Conservation (phyloP, 2,888 invertebrate species). For the Phortica okadai region DNA sequence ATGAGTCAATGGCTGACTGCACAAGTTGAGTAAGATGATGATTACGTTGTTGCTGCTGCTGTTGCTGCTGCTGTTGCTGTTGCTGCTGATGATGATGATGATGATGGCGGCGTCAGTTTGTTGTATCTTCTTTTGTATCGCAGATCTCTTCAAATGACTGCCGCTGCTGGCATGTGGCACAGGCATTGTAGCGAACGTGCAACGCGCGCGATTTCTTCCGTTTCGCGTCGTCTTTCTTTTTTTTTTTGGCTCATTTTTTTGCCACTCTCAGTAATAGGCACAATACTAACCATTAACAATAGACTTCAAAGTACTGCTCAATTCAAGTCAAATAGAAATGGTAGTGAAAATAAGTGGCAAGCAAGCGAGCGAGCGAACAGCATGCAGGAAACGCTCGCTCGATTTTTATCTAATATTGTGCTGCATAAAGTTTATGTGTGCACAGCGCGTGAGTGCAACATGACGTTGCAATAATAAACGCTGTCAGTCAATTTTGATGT, state of each 20-base stretch:
- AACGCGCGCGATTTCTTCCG: constrained; percentile 30
- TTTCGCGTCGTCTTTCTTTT: background rate
- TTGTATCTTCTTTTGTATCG: background rate
- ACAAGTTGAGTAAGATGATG: constrained; percentile 18
- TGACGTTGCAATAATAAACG: constrained; percentile 25
- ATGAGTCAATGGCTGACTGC: constrained; percentile 41
- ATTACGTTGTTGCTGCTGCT: constrained; percentile 37
- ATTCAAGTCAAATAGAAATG: constrained; percentile 10
- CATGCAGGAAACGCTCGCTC: constrained; percentile 3
- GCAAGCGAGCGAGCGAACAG: background rate
- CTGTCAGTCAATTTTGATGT: constrained; percentile 20
- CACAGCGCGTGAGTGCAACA: constrained; percentile 14
- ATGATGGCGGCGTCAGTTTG: background rate
- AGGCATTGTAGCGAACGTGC: constrained; percentile 13
- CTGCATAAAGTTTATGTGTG: constrained; percentile 10
- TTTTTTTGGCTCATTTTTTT: background rate
- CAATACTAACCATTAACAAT: constrained; percentile 22
- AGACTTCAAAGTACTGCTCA: constrained; percentile 15
- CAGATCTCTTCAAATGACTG: background rate
- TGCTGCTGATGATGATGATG: constrained; percentile 28
- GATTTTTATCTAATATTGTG: constrained; percentile 7
- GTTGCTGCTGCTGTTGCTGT: constrained; percentile 25
- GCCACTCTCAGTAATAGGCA: constrained; percentile 1
- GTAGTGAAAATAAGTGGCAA: constrained; percentile 6
- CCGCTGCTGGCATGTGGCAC: constrained; percentile 16